phyloP scores from a whole-genome alignment of 2,888 invertebrate genomes.

The Pseudanteris insignis region DNA sequence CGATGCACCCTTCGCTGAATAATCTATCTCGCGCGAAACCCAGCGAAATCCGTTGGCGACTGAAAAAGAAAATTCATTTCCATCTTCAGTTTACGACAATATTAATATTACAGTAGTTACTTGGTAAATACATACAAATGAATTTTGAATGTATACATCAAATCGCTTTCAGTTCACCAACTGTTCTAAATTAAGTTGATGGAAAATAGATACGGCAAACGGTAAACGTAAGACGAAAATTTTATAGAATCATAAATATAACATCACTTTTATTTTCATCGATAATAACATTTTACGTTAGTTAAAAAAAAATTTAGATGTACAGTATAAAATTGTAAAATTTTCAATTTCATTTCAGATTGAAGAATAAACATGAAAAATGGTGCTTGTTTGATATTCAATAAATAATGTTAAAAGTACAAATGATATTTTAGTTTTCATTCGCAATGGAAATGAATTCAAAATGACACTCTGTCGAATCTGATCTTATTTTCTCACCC shows the following conservation, averaged over 20 bases:
- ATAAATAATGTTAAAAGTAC: no score
- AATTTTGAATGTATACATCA: background rate
- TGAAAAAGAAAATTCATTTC: conserved; percentile 46
- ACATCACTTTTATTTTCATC: no score
- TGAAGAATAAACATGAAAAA: no score
- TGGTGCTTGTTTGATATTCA: no score
- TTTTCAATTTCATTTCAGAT: no score
- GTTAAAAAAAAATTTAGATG: no score
- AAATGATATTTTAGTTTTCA: background rate
- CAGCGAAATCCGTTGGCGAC: conserved; percentile 43
- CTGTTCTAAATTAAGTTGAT: no score
- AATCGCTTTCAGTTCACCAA: background rate
- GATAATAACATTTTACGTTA: no score
- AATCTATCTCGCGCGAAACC: conserved; percentile 45
- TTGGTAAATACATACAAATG: conserved; percentile 10
- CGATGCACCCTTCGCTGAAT: conserved; percentile 47
- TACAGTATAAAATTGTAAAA: no score
- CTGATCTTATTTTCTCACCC: conserved; percentile 15
- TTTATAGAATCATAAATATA: no score
- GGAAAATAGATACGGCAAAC: background rate
- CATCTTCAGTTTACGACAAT: conserved; percentile 34
- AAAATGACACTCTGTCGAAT: conserved; percentile 1
- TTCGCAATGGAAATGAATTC: no score
- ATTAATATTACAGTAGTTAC: conserved; percentile 38
- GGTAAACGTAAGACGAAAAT: background rate